Evolutionary conservation across 2,113 vertebrate species (phyloP).

Genomic region (Vanacampus margaritifer): DNA sequence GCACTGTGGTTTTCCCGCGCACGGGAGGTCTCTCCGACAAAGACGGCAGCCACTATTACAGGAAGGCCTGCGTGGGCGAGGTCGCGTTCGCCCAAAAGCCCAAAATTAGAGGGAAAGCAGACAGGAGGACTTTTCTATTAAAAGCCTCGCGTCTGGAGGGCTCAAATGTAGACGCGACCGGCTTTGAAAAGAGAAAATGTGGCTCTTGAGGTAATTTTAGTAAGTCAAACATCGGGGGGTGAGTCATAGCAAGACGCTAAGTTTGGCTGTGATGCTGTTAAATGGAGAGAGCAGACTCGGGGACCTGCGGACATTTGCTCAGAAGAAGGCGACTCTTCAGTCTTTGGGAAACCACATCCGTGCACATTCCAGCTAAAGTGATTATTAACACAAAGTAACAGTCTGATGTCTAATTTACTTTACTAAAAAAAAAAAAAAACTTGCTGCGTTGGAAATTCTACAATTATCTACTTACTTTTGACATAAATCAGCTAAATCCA

Average conservation of each 20-base stretch:
- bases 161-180: neutral
- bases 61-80: constrained; percentile 32
- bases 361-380: neutral
- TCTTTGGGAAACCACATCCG: constrained; percentile 9
- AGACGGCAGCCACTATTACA: constrained; percentile 44
- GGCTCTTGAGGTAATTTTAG: constrained; percentile 10
- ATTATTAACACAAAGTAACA: neutral
- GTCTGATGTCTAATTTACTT: neutral
- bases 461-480: too few species aligned
- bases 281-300: constrained; percentile 46
- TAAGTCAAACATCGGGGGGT: neutral
- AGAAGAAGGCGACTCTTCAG: constrained; percentile 21
- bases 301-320: constrained; percentile 51
- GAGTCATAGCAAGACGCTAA: constrained; percentile 25
- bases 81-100: constrained; percentile 29
- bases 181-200: constrained; percentile 9
- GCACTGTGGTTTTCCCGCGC: constrained; percentile 25
- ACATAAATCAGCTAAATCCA: too few species aligned
- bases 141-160: constrained; percentile 14
- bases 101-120: constrained; percentile 53
- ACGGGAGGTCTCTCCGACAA: constrained; percentile 14
- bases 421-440: neutral
- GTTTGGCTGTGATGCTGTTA: constrained; percentile 46
- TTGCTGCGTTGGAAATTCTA: too few species aligned
- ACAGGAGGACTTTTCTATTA: constrained; percentile 33